Evolutionary conservation across 2,888 invertebrate genomes (phyloP).

Genomic region (Leptinotarsa rubiginosa): DNA sequence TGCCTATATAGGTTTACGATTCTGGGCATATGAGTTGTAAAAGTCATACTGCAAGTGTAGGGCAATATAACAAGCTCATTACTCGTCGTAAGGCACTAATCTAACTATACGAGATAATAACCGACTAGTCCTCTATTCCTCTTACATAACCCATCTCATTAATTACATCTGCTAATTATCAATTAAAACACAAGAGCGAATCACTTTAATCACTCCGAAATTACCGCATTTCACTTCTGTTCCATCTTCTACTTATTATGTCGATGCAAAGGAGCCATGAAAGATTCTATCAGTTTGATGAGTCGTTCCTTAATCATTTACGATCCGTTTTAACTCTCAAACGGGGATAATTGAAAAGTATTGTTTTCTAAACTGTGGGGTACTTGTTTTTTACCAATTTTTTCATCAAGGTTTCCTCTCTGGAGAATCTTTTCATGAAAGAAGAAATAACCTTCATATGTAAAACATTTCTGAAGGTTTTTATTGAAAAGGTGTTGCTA

Average conservation of each 20-base stretch:
- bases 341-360: too few species aligned
- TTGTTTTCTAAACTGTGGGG: too few species aligned
- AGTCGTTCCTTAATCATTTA: neutral
- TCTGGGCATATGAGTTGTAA: conserved; percentile 34
- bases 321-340: neutral
- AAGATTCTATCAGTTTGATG: neutral
- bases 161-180: conserved; percentile 59
- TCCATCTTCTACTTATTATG: conserved; percentile 28
- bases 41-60: conserved; percentile 30
- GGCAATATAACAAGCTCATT: conserved; percentile 53
- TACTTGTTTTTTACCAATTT: too few species aligned
- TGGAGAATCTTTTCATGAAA: too few species aligned
- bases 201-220: conserved; percentile 55
- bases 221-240: conserved; percentile 41
- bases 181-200: conserved; percentile 53
- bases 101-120: conserved; percentile 52
- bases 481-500: too few species aligned
- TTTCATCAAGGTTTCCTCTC: too few species aligned
- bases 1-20: conserved; percentile 33
- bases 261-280: conserved; percentile 6
- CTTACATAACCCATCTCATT: conserved; percentile 49
- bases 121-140: conserved; percentile 47
- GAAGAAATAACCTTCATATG: too few species aligned
- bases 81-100: conserved; percentile 48
- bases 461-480: too few species aligned